Base-by-base conservation (phyloP, 2,797 vertebrate genomes). In the Catostomus latipinnis region DNA sequence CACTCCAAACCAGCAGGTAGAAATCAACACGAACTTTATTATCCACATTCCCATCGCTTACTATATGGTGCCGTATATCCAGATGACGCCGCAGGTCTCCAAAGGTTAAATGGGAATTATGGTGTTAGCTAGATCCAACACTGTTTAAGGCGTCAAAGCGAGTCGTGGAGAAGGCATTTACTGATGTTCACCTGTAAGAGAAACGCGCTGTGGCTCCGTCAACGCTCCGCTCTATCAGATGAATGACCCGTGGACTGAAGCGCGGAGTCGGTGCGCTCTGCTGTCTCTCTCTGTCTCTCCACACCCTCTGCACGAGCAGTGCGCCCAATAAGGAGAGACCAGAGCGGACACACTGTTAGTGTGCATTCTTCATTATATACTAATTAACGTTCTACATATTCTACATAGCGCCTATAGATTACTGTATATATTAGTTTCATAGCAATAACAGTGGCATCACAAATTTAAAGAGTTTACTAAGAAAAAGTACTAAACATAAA, bases 1-100 rank as follows among this genome's bases (percentile, higher is more conserved):
- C 68, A 92, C 92, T 80, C 88, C 92, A 71, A 94, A 86, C 87
- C 88, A 94, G 84, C 94, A 93, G 85, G 93, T 88, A 90, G 73
- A 92, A 68, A 92, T 81, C 71, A 96, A 65, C 83, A 91, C 10
- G 66, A 96, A 91, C 86, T 93, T 94, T 89, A 92, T 83, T 14
- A 79, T 72, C 86, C 92, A 92, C 68, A 94, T 88, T 78, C 90
- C 95, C 95, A 96, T 34, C 94, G 81, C 49, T 87, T 57, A 34
- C 34, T 34, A 45, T 6, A 14, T 53, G 13, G 9, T 14, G 65
- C 53, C 11, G 8, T 63, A 87, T 88, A 89, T 89, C 92, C 89
- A 82, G 43, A 66, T 34, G 57, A 73, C 52, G 46, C 74, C 45
- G 54, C 16, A 1, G 48, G 48, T 78, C 14, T 71, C 66, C 67